These are phyloP conservation scores for Hydrozoanthus gracilis DNA, from an alignment of 92 coral and sea anemone species.

Conservation along the genomic window DNA sequence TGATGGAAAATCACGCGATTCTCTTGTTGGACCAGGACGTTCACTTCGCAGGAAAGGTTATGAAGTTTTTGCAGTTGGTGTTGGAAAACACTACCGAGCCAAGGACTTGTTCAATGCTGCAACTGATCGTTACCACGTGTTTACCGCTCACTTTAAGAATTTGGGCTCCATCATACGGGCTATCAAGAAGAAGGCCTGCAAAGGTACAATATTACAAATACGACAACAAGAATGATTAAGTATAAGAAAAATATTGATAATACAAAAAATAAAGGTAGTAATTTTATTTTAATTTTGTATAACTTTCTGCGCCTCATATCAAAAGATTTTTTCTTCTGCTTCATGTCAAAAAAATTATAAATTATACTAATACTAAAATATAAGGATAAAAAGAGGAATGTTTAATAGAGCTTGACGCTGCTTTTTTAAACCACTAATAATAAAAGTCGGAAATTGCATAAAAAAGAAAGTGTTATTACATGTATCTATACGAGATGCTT, in stretches of 20 bases:
- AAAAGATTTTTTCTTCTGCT: too few relatives aligned
- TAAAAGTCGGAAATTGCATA: too few relatives aligned
- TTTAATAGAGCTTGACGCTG: too few relatives aligned
- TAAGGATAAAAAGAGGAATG: too few relatives aligned
- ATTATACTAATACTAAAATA: too few relatives aligned
- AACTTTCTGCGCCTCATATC: too few relatives aligned
- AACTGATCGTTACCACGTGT: not conserved
- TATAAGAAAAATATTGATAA: not conserved
- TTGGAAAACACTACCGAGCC: not conserved
- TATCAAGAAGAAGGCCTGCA: slow-evolving; percentile 33
- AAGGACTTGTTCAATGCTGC: not conserved
- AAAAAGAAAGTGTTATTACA: too few relatives aligned
- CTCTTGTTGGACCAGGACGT: not conserved
- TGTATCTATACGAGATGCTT: too few relatives aligned
- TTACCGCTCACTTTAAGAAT: slow-evolving; percentile 29
- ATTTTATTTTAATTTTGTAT: too few relatives aligned
- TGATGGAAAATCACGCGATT: slow-evolving; percentile 16
- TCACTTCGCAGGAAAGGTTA: slow-evolving; percentile 32
- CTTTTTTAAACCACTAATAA: too few relatives aligned
- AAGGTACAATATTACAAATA: not conserved
- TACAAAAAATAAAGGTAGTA: not conserved
- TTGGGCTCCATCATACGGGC: slow-evolving; percentile 22
- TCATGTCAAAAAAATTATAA: too few relatives aligned
- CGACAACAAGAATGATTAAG: not conserved
- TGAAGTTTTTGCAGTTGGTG: not conserved